Conservation (phyloP, 1,140 invertebrate genomes). For the Leptestheria dahalacensis region DNA sequence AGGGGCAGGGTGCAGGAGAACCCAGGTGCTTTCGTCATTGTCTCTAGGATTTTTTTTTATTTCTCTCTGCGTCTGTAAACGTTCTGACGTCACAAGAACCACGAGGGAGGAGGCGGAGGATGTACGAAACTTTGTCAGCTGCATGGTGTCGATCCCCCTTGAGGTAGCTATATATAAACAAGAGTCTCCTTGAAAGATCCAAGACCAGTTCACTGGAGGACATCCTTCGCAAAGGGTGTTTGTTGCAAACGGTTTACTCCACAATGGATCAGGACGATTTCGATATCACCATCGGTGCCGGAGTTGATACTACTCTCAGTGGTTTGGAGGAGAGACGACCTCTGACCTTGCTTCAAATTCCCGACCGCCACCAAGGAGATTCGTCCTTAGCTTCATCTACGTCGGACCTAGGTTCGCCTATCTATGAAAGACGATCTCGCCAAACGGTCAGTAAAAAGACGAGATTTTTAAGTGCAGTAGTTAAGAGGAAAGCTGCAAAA, state of each 20-base stretch:
- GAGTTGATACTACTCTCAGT: slow-evolving; percentile 7
- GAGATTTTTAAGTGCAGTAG: background rate
- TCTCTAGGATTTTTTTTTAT: too few species aligned
- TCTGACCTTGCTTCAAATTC: slow-evolving; percentile 33
- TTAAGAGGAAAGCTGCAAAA: background rate
- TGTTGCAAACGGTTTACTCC: background rate
- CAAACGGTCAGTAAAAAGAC: background rate
- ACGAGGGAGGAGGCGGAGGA: background rate
- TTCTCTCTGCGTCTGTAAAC: background rate
- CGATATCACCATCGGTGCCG: slow-evolving; percentile 9
- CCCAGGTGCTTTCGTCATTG: too few species aligned
- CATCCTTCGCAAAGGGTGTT: background rate
- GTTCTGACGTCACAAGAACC: background rate
- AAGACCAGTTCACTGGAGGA: background rate
- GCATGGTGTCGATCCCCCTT: too few species aligned
- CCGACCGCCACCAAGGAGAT: slow-evolving; percentile 23
- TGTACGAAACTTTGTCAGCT: background rate
- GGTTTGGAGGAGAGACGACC: slow-evolving; percentile 18
- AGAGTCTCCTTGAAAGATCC: background rate
- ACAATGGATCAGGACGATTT: slow-evolving; percentile 14
- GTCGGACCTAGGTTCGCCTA: slow-evolving; percentile 40
- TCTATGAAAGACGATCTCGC: slow-evolving; percentile 26
- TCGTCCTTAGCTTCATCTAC: slow-evolving; percentile 39
- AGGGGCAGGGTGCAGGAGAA: too few species aligned
- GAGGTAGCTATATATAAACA: background rate